phyloP scores from a whole-genome alignment of 1,140 invertebrate genomes.

The Argopecten irradians region DNA sequence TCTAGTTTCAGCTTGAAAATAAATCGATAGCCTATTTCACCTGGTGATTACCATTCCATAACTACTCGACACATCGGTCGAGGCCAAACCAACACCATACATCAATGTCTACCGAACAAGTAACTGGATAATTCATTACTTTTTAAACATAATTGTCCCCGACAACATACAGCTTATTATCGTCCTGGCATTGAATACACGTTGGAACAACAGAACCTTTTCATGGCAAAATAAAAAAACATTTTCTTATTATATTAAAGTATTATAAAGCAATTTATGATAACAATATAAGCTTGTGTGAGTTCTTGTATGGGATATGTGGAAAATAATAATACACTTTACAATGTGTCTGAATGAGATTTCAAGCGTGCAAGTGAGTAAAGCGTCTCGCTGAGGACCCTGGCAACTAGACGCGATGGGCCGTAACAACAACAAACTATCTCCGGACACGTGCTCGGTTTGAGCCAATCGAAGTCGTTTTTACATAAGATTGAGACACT shows the following conservation, averaged over 20 bases:
- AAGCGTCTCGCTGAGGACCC: not conserved
- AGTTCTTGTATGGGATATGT: not conserved
- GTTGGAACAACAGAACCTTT: not conserved
- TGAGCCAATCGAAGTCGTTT: constrained; percentile 14
- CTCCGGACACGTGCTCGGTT: not conserved
- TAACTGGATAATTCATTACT: not conserved
- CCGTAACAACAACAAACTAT: constrained; percentile 22
- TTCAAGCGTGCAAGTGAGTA: not conserved
- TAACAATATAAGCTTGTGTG: not conserved
- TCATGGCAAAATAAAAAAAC: not conserved
- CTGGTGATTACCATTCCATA: not conserved
- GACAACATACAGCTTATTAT: not conserved
- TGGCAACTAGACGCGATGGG: not conserved
- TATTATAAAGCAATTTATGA: not conserved
- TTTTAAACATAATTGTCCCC: constrained; percentile 17
- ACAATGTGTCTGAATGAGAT: not conserved
- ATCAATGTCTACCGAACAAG: not conserved
- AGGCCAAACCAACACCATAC: not conserved
- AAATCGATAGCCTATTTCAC: not conserved
- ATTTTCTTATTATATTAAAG: constrained; percentile 1
- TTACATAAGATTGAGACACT: constrained; percentile 17
- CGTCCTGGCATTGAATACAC: not conserved
- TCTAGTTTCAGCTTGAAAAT: not conserved
- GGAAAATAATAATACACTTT: not conserved
- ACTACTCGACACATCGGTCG: not conserved